Percentiles rank a stretch among this genome's conserved stretches.
These are phyloP conservation scores for Alosa sapidissima DNA, from an alignment of 2,797 vertebrate species.

Conservation along the genomic window DNA sequence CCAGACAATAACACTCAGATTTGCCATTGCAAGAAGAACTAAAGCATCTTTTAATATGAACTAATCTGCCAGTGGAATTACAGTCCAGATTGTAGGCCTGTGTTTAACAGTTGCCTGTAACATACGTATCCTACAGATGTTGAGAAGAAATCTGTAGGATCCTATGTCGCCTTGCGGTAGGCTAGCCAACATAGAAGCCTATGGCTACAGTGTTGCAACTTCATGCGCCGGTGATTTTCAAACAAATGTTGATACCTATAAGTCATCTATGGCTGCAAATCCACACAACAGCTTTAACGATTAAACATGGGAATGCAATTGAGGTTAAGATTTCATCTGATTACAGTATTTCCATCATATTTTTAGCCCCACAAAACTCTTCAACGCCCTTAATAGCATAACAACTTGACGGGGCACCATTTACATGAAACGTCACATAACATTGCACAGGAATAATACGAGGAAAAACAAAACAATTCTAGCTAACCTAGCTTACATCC, in stretches of 20 bases:
- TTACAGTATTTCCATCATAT: neutral
- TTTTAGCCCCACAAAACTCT: neutral
- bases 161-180: neutral
- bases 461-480: neutral
- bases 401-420: neutral
- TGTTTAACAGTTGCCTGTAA: neutral
- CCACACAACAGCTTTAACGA: neutral
- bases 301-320: neutral
- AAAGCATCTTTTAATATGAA: neutral
- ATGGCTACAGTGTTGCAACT: conserved; percentile 15
- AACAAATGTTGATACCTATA: neutral
- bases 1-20: neutral
- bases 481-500: conserved; percentile 14
- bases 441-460: neutral
- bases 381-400: neutral
- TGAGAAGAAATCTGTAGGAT: conserved; percentile 20
- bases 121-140: conserved; percentile 8
- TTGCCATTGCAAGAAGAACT: neutral
- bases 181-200: conserved; percentile 12
- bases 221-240: conserved; percentile 5
- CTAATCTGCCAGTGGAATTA: neutral
- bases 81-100: neutral
- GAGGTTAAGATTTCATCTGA: neutral
- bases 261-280: neutral
- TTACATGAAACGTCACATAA: neutral